phyloP scores from a whole-genome alignment of 2,797 vertebrate species.

The Smutsia temminckii region DNA sequence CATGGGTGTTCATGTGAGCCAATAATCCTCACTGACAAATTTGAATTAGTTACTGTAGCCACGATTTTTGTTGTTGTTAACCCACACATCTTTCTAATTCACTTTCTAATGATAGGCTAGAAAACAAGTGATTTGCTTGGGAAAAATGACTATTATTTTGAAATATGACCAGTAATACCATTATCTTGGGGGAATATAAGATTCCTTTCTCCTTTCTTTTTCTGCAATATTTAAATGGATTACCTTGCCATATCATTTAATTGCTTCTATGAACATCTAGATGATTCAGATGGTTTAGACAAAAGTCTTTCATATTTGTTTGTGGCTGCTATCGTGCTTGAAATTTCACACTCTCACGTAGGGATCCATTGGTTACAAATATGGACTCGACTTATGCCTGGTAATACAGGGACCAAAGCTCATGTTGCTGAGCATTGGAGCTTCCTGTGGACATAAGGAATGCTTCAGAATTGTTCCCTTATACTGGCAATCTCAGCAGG shows the following conservation, averaged over 20 bases:
- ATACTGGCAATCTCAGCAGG: conserved; percentile 56
- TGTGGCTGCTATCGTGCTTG: background rate
- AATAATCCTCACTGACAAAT: background rate
- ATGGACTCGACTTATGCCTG: background rate
- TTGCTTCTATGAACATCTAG: background rate
- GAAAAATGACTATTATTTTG: conserved; percentile 13
- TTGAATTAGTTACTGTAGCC: background rate
- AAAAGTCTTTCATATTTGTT: conserved; percentile 44
- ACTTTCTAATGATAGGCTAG: background rate
- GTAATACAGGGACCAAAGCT: background rate
- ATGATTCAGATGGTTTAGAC: conserved; percentile 32
- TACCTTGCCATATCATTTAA: background rate
- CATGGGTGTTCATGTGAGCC: background rate
- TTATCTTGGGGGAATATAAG: background rate
- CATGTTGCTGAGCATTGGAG: conserved; percentile 42
- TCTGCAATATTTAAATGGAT: background rate
- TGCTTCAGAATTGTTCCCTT: background rate
- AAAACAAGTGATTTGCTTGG: background rate
- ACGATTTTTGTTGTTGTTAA: background rate
- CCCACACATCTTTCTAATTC: background rate
- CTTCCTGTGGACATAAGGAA: conserved; percentile 63
- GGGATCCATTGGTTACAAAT: background rate
- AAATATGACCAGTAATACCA: background rate
- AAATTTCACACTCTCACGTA: conserved; percentile 35
- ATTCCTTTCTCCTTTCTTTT: background rate